A percentile compares a stretch with the other conserved stretches of the same genome.
These are phyloP conservation scores for Drusus annulatus DNA, from an alignment of 1,140 invertebrate species.

Conservation along the genomic window DNA sequence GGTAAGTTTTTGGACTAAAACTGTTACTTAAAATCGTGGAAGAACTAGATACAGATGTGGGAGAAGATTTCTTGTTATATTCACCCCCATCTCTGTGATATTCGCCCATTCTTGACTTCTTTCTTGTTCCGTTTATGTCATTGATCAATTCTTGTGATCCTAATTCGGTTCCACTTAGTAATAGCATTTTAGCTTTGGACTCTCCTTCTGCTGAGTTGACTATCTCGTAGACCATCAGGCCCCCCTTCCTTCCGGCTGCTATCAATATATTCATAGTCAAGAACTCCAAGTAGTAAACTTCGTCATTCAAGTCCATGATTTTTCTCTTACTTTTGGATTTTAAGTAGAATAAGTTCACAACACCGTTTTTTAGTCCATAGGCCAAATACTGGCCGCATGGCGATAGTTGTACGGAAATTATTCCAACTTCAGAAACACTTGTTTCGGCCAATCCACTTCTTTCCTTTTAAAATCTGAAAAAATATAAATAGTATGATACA, in stretches of 20 bases:
- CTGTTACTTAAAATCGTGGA: background rate
- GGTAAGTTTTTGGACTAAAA: constrained; percentile 1
- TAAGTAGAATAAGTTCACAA: constrained; percentile 42
- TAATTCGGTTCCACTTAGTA: constrained; percentile 29
- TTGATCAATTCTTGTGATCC: constrained; percentile 54
- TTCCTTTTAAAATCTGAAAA: constrained; percentile 52
- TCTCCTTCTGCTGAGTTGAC: constrained; percentile 16
- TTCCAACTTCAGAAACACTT: background rate
- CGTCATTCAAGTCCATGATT: constrained; percentile 51
- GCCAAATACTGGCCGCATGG: constrained; percentile 43
- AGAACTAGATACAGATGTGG: constrained; percentile 38
- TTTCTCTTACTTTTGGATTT: constrained; percentile 2
- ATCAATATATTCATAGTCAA: constrained; percentile 31
- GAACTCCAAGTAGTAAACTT: constrained; percentile 51
- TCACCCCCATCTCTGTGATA: background rate
- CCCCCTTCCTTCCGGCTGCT: constrained; percentile 38
- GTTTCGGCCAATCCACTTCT: constrained; percentile 47
- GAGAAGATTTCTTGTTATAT: constrained; percentile 25
- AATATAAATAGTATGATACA: too few relatives aligned
- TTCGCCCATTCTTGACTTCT: background rate
- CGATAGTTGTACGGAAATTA: constrained; percentile 44
- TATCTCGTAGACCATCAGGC: constrained; percentile 50
- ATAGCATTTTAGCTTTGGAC: constrained; percentile 44
- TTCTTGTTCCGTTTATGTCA: constrained; percentile 20
- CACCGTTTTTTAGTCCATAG: constrained; percentile 50